Conservation (phyloP, 1,140 invertebrate genomes). For the Aleiodes sp. region DNA sequence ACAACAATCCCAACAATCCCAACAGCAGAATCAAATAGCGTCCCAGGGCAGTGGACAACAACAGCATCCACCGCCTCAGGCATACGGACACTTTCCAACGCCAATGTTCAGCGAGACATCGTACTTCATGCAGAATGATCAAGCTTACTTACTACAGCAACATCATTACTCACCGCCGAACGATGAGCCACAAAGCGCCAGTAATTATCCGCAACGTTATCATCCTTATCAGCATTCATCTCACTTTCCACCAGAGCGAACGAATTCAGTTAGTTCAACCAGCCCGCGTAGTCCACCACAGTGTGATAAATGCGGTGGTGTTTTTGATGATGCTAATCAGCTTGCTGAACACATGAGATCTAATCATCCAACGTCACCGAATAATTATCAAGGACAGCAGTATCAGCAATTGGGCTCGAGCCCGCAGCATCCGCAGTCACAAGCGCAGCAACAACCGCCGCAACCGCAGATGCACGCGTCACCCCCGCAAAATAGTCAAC, state of each 20-base stretch:
- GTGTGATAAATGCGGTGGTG: constrained; percentile 82
- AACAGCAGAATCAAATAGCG: constrained; percentile 50
- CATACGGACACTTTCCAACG: constrained; percentile 43
- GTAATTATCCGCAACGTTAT: constrained; percentile 45
- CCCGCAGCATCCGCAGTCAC: constrained; percentile 44
- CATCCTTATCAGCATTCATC: constrained; percentile 66
- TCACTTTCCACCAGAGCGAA: constrained; percentile 64
- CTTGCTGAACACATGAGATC: constrained; percentile 77
- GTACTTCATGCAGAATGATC: constrained; percentile 56
- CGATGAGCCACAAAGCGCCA: constrained; percentile 42
- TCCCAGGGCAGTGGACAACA: constrained; percentile 34
- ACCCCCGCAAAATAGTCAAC: constrained; percentile 41
- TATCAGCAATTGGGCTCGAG: constrained; percentile 52
- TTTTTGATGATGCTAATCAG: constrained; percentile 76
- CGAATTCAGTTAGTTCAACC: constrained; percentile 71
- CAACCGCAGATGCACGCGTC: constrained; percentile 41
- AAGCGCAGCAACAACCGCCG: constrained; percentile 37
- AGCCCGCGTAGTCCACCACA: constrained; percentile 75
- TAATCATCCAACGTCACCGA: constrained; percentile 72
- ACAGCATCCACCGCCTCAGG: constrained; percentile 27
- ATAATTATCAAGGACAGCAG: constrained; percentile 51
- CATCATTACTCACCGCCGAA: constrained; percentile 53
- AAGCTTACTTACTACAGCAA: constrained; percentile 43
- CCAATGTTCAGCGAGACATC: constrained; percentile 48
- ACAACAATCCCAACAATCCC: constrained; percentile 23